Evolutionary conservation across 2,113 vertebrate genomes (phyloP).

Genomic region (Cervus canadensis): DNA sequence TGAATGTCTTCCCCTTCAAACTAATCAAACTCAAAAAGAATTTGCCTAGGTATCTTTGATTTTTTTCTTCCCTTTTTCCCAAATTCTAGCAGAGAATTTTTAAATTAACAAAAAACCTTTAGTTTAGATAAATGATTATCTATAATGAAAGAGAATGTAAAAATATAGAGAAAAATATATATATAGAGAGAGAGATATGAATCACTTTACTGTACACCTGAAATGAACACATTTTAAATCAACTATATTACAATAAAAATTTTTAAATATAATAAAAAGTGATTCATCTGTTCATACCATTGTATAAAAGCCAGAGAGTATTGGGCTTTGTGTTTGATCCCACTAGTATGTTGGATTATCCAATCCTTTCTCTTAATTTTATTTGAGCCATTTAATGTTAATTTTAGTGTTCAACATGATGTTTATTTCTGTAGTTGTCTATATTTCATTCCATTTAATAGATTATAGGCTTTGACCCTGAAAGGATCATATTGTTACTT

Average conservation of each 20-base stretch:
- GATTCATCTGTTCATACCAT: not conserved
- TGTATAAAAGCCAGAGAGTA: not conserved
- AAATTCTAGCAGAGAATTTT: not conserved
- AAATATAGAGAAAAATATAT: not conserved
- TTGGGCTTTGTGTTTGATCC: not conserved
- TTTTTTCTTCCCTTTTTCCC: not conserved
- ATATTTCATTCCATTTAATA: not conserved
- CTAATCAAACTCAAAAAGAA: not conserved
- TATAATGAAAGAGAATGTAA: not conserved
- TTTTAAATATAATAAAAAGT: not conserved
- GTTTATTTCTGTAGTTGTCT: not conserved
- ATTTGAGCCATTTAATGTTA: not conserved
- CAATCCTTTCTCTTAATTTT: constrained; percentile 1
- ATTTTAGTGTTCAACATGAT: not conserved
- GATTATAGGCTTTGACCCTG: not conserved
- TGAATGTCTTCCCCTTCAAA: not conserved
- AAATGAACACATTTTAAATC: not conserved
- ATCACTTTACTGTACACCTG: not conserved
- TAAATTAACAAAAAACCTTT: not conserved
- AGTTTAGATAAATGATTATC: not conserved
- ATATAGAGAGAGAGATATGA: not conserved
- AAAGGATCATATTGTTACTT: not conserved
- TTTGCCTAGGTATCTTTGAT: not conserved
- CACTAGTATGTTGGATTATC: not conserved
- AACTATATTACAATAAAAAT: not conserved